phyloP scores from a whole-genome alignment of 1,140 invertebrate genomes.

The Formica exsecta region DNA sequence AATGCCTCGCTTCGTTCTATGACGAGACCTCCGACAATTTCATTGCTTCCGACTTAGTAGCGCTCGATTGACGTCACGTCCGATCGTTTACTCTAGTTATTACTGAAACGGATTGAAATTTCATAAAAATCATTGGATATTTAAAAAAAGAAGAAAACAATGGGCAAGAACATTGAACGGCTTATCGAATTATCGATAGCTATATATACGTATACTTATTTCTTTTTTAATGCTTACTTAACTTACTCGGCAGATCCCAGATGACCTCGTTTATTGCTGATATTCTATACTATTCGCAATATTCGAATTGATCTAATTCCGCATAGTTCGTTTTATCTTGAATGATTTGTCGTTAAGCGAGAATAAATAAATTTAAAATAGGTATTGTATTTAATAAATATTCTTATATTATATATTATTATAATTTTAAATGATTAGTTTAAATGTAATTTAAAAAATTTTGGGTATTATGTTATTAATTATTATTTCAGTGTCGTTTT shows the following conservation, averaged over 20 bases:
- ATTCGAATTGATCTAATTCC: conserved; percentile 16
- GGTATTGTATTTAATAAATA: background rate
- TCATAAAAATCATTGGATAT: conserved; percentile 70
- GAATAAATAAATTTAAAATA: conserved; percentile 12
- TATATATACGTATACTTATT: background rate
- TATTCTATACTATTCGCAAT: background rate
- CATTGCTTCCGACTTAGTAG: conserved; percentile 53
- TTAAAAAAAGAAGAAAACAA: conserved; percentile 53
- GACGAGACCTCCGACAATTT: conserved; percentile 62
- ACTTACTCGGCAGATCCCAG: conserved; percentile 9
- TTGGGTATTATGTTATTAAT: background rate
- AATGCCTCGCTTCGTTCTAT: background rate
- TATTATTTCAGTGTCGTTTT: background rate
- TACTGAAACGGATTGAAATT: conserved; percentile 77
- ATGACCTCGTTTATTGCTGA: background rate
- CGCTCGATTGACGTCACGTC: conserved; percentile 74
- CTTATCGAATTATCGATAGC: conserved; percentile 73
- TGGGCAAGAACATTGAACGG: conserved; percentile 21
- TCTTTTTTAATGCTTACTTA: conserved; percentile 43
- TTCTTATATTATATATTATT: background rate
- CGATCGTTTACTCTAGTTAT: conserved; percentile 76
- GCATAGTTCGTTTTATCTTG: background rate
- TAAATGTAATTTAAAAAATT: background rate
- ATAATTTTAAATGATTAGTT: background rate
- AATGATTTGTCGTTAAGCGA: background rate